Evolutionary conservation across 2,888 invertebrate genomes (phyloP).

Genomic region (Phortica okadai): DNA sequence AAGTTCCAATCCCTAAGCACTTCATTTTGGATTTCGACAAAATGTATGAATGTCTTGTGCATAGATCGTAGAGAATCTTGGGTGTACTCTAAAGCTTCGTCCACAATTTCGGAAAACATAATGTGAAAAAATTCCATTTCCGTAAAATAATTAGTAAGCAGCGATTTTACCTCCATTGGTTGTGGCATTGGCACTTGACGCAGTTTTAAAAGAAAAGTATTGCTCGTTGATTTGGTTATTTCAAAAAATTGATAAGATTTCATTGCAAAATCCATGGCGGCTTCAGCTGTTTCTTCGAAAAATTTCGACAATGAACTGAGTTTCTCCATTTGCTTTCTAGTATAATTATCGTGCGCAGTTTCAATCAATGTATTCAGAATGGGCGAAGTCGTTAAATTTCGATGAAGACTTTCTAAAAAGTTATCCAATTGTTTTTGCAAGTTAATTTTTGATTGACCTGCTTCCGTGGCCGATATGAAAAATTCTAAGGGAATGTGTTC

Average conservation of each 20-base stretch:
- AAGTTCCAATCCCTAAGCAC: slow-evolving; percentile 57
- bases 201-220: slow-evolving; percentile 60
- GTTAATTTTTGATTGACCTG: slow-evolving; percentile 57
- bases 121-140: slow-evolving; percentile 74
- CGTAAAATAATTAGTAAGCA: slow-evolving; percentile 67
- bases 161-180: slow-evolving; percentile 57
- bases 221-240: slow-evolving; percentile 65
- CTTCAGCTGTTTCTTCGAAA: slow-evolving; percentile 55
- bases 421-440: slow-evolving; percentile 62
- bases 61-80: slow-evolving; percentile 57
- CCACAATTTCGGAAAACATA: slow-evolving; percentile 65
- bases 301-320: slow-evolving; percentile 58
- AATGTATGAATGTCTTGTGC: slow-evolving; percentile 55
- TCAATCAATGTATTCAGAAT: slow-evolving; percentile 49
- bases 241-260: slow-evolving; percentile 59
- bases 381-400: slow-evolving; percentile 64
- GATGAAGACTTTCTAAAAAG: slow-evolving; percentile 64
- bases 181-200: slow-evolving; percentile 64
- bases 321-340: slow-evolving; percentile 46
- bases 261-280: slow-evolving; percentile 55
- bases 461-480: slow-evolving; percentile 55
- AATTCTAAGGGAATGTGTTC: slow-evolving; percentile 66
- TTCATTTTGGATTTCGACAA: slow-evolving; percentile 62
- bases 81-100: slow-evolving; percentile 68
- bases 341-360: slow-evolving; percentile 37